A percentile compares a stretch with the other conserved stretches of the same genome.
phyloP scores from a whole-genome alignment of 1,140 invertebrate species.

The Eumaeus atala region DNA sequence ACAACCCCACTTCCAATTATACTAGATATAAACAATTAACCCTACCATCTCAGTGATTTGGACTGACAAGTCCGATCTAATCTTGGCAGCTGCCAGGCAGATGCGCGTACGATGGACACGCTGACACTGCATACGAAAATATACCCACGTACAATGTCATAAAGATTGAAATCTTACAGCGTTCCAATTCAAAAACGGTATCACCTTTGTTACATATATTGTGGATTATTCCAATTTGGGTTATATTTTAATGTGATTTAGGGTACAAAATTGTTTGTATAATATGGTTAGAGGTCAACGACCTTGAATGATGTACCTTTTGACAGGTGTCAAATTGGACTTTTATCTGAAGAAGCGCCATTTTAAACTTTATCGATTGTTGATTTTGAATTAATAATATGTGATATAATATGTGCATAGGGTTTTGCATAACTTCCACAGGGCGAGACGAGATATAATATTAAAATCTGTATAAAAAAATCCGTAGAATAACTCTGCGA shows the following conservation, averaged over 20 bases:
- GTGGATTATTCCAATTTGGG: constrained; percentile 8
- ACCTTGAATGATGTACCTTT: constrained; percentile 20
- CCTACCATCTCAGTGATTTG: constrained; percentile 43
- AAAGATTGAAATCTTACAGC: not conserved
- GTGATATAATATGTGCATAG: no score
- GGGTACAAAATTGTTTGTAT: constrained; percentile 17
- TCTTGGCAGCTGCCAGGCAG: constrained; percentile 51
- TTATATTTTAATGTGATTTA: constrained; percentile 10
- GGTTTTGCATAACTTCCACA: no score
- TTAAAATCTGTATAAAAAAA: no score
- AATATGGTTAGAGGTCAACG: constrained; percentile 17
- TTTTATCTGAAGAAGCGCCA: no score
- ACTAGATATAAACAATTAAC: constrained; percentile 37
- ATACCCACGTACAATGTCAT: constrained; percentile 11
- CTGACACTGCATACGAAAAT: constrained; percentile 18
- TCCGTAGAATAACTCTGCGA: no score
- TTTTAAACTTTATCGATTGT: no score
- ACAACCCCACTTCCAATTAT: not conserved
- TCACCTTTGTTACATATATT: constrained; percentile 16
- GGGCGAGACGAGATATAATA: no score
- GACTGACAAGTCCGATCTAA: constrained; percentile 52
- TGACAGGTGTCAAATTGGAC: constrained; percentile 17
- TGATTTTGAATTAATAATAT: no score
- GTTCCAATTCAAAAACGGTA: not conserved
- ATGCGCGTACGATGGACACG: constrained; percentile 37